phyloP scores from a whole-genome alignment of 2,797 vertebrate genomes.

The Chaetophractus vellerosus region DNA sequence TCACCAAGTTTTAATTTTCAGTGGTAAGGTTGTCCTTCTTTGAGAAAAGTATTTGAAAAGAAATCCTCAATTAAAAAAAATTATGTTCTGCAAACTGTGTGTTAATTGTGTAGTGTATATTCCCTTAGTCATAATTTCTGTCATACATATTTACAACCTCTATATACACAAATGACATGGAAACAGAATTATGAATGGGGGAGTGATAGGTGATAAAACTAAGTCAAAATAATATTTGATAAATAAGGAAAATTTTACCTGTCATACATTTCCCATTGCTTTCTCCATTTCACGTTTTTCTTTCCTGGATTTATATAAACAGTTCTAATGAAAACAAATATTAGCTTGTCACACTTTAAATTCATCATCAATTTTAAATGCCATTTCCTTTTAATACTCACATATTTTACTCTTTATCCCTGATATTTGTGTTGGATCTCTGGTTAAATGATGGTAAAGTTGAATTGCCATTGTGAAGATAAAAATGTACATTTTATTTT shows the following conservation, averaged over 20 bases:
- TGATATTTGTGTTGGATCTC: slow-evolving; percentile 17
- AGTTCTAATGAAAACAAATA: slow-evolving; percentile 36
- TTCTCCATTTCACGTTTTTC: slow-evolving; percentile 4
- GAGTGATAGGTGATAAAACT: slow-evolving; percentile 8
- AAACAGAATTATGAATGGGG: slow-evolving; percentile 42
- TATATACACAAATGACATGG: not conserved
- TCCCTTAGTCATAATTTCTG: slow-evolving; percentile 40
- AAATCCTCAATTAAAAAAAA: not conserved
- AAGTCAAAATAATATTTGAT: not conserved
- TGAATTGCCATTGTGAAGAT: slow-evolving; percentile 18
- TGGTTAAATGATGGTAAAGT: not conserved
- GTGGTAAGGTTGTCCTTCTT: not conserved
- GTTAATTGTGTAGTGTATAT: not conserved
- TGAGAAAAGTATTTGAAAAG: slow-evolving; percentile 58
- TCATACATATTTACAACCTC: not conserved
- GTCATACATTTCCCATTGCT: not conserved
- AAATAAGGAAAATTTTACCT: slow-evolving; percentile 19
- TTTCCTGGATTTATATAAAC: slow-evolving; percentile 10
- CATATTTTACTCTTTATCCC: not conserved
- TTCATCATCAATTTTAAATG: slow-evolving; percentile 21
- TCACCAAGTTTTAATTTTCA: slow-evolving; percentile 30
- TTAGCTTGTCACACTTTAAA: slow-evolving; percentile 18
- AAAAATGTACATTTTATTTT: slow-evolving; percentile 45
- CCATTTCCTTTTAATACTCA: slow-evolving; percentile 37
- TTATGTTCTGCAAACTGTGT: not conserved